A percentile compares a stretch with the other conserved stretches of the same genome.
These are phyloP conservation scores for Thinocorus orbignyianus DNA, from an alignment of 2,113 vertebrate genomes.

Conservation along the genomic window DNA sequence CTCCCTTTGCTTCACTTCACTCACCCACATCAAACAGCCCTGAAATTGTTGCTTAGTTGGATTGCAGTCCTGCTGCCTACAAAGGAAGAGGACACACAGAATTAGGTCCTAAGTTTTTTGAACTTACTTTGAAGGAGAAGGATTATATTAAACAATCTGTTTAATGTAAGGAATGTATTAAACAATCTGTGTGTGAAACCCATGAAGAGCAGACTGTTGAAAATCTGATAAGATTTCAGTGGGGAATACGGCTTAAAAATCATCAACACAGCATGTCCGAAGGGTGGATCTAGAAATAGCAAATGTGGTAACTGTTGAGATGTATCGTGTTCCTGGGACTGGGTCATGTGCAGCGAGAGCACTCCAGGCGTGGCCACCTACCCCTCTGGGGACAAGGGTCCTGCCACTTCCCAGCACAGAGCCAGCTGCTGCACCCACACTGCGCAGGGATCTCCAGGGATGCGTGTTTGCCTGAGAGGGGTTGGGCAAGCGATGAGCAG, in stretches of 20 bases:
- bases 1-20: neutral
- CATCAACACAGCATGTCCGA: neutral
- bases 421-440: neutral
- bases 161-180: neutral
- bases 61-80: neutral
- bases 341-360: fast-evolving
- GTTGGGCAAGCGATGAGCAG: neutral
- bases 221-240: neutral
- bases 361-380: neutral
- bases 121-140: neutral
- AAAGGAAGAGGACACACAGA: neutral
- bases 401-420: neutral
- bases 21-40: neutral
- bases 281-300: constrained; percentile 10
- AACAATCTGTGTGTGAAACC: neutral
- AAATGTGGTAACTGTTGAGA: neutral
- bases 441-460: neutral
- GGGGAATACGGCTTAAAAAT: neutral
- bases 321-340: neutral
- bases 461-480: neutral
- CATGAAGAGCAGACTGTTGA: neutral
- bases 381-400: neutral
- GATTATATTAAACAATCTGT: neutral
- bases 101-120: neutral
- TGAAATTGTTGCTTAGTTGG: neutral